These are phyloP conservation scores for Phalera bucephala DNA, from an alignment of 2,888 invertebrate genomes.

Conservation along the genomic window DNA sequence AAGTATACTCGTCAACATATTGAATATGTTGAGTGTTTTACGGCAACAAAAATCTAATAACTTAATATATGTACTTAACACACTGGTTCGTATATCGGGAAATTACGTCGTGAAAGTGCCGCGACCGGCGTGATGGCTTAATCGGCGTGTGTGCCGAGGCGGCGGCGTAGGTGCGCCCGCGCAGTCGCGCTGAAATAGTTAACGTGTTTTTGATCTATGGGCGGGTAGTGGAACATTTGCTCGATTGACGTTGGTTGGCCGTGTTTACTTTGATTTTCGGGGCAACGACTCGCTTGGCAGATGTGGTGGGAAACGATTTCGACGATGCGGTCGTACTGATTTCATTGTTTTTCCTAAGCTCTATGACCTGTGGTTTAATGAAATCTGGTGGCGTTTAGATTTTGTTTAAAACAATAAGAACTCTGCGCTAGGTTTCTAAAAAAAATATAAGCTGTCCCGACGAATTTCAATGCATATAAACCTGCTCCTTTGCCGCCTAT, in stretches of 20 bases:
- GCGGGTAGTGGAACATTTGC: conserved; percentile 34
- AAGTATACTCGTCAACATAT: no score
- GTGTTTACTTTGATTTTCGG: conserved; percentile 31
- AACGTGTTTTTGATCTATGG: conserved; percentile 46
- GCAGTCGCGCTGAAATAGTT: conserved; percentile 30
- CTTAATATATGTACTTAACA: no score
- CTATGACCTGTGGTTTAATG: no score
- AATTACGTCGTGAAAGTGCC: conserved; percentile 6
- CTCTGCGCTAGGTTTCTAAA: no score
- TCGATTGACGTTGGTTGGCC: conserved; percentile 33
- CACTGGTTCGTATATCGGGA: conserved; percentile 16
- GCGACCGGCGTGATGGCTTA: conserved; percentile 17
- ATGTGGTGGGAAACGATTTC: conserved; percentile 3
- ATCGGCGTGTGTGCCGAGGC: conserved; percentile 18
- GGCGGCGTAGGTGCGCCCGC: conserved; percentile 48
- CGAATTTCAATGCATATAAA: no score
- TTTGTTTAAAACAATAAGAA: no score
- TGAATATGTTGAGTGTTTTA: no score
- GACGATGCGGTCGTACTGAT: background rate
- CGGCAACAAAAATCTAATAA: no score
- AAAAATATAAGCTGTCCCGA: no score
- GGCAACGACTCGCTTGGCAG: conserved; percentile 36
- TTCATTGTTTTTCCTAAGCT: no score
- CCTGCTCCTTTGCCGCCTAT: no score
- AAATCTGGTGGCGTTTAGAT: no score